Evolutionary conservation across 2,797 vertebrate species (phyloP).

Genomic region (Danio albolineatus): DNA sequence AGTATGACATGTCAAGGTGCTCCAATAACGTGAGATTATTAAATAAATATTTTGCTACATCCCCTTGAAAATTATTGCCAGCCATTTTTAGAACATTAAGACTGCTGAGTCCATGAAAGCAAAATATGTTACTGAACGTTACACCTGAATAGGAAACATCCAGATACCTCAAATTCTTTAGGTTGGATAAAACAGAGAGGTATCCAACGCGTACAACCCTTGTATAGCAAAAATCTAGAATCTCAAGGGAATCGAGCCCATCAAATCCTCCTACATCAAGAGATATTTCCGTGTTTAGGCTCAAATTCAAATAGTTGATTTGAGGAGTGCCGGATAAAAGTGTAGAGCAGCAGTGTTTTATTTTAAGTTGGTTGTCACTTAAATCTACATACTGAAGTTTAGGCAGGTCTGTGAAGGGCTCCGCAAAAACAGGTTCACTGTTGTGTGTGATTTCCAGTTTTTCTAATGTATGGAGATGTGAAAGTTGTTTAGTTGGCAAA

Average conservation of each 20-base stretch:
- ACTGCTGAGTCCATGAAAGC: constrained; percentile 23
- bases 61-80: constrained; percentile 50
- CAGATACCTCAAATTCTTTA: constrained; percentile 46
- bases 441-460: constrained; percentile 38
- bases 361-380: constrained; percentile 70
- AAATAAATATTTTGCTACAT: constrained; percentile 38
- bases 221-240: constrained; percentile 51
- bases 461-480: constrained; percentile 46
- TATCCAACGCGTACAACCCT: not conserved
- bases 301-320: constrained; percentile 77
- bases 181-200: not conserved
- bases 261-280: constrained; percentile 59
- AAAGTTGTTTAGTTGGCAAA: constrained; percentile 24
- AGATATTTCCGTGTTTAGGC: constrained; percentile 69
- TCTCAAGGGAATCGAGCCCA: constrained; percentile 28
- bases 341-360: constrained; percentile 15
- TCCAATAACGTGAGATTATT: constrained; percentile 48
- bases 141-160: constrained; percentile 45
- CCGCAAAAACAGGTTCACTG: not conserved
- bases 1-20: constrained; percentile 75
- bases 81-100: constrained; percentile 50
- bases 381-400: constrained; percentile 73
- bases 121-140: not conserved
- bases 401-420: constrained; percentile 45
- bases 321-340: not conserved